A percentile compares a stretch with the other conserved stretches of the same genome.
phyloP scores from a whole-genome alignment of 2,797 vertebrate species.

The Pterois miles region DNA sequence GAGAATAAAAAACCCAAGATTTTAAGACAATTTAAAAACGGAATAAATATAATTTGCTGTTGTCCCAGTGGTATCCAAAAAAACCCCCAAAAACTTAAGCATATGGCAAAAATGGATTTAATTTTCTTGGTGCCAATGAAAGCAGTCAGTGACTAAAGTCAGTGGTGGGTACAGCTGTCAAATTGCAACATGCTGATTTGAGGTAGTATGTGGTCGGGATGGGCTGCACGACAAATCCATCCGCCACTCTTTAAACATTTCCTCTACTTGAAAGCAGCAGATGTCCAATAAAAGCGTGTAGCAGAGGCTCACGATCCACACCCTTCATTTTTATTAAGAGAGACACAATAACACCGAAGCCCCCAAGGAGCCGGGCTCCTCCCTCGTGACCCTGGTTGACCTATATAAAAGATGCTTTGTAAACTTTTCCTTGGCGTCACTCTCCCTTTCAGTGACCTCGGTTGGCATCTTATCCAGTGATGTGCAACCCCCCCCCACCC shows the following conservation, averaged over 20 bases:
- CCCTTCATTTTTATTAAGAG: constrained; percentile 72
- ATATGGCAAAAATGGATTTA: constrained; percentile 54
- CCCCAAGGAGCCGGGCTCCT: constrained; percentile 26
- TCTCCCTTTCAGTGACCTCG: constrained; percentile 31
- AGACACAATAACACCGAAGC: constrained; percentile 59
- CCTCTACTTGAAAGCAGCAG: constrained; percentile 76
- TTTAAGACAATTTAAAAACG: constrained; percentile 38
- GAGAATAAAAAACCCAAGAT: constrained; percentile 6
- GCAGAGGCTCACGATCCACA: constrained; percentile 47
- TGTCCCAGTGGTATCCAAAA: constrained; percentile 1
- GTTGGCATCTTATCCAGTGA: constrained; percentile 33
- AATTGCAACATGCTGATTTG: constrained; percentile 52
- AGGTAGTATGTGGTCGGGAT: constrained; percentile 55
- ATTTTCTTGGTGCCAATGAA: constrained; percentile 38
- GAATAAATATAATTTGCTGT: constrained; percentile 13
- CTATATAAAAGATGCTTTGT: constrained; percentile 53
- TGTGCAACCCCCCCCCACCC: constrained; percentile 19
- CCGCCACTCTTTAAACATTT: constrained; percentile 64
- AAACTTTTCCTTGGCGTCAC: constrained; percentile 47
- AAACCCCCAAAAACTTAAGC: constrained; percentile 7
- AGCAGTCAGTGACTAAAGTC: constrained; percentile 72
- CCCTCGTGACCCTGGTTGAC: constrained; percentile 45
- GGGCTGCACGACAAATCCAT: constrained; percentile 52
- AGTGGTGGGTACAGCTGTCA: constrained; percentile 66
- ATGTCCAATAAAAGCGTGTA: constrained; percentile 70